Evolutionary conservation across 2,888 invertebrate species (phyloP), one percentile per base, ranked within the genome.

Genomic region (Celastrina argiolus): DNA sequence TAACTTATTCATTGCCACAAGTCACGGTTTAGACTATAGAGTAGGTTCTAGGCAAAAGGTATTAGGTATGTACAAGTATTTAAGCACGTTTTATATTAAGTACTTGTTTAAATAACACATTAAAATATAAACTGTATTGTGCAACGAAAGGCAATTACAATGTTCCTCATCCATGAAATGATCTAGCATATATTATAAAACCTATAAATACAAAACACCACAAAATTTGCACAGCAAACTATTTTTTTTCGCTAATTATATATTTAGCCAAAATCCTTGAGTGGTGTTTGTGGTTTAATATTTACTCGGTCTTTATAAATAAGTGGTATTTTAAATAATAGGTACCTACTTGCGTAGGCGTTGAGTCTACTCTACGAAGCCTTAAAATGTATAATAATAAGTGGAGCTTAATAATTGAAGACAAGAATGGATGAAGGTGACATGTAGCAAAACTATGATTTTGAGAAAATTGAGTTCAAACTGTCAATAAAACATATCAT

Each of bases 191-290:
- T 12, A 51, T 51, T 51, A 61, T 39, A 14, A 61, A 22, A 22
- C 10, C 8, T 10, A 16, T 16, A 7, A 51, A 51, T 56, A 26
- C 56, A 26, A 56, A 56, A 18, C 4, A 51, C 51, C 61, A 36
- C 36, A 61, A 12, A 61, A 39, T 61, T 61, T 61, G 36, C n/a
- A 22, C 22, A 61, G 36, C 61, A 61, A 61, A 61, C 36, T 10
- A 51, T 14, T 22, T 61, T 61, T 61, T 61, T 36, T 34, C 2
- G 22, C 61, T 61, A 61, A 61, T 61, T 61, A 61, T 56, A 34
- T 59, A 59, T 59, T 31, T 2, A 45, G 22, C 61, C 16, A 8
- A 39, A 61, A 61, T 51, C 61, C 61, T 61, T 61, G 61, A 36
- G 36, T 39, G 36, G 18, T 39, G 61, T 61, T 36, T 31, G 58